Conservation (phyloP, 30 jellyfish, hydroid and myxozoan genomes). For the Aurelia sp. region DNA sequence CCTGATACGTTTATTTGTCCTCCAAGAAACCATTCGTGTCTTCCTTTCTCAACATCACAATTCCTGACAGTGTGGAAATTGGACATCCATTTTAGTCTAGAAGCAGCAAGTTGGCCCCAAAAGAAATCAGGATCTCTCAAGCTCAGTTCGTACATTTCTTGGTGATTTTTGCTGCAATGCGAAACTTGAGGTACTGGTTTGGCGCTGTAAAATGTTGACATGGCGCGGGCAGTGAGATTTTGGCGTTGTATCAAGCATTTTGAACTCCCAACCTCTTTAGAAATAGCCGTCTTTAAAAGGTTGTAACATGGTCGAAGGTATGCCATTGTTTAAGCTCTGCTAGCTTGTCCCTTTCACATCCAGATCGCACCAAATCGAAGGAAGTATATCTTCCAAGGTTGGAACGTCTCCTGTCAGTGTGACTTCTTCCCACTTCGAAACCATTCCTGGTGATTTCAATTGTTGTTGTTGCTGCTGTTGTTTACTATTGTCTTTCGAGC, state of each 20-base stretch:
- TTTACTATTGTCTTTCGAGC: too few species aligned
- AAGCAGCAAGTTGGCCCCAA: slow-evolving; percentile 90
- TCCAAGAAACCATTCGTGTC: slow-evolving; percentile 88
- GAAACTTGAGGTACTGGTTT: slow-evolving; percentile 60
- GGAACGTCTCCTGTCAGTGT: too few species aligned
- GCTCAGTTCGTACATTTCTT: slow-evolving; percentile 75
- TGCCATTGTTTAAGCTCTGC: background rate
- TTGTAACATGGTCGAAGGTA: slow-evolving; percentile 2
- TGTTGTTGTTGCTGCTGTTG: too few species aligned
- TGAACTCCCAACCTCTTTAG: background rate
- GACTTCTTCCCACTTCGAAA: too few species aligned
- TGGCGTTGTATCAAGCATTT: background rate
- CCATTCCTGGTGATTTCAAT: too few species aligned
- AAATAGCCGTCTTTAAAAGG: background rate
- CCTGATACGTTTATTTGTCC: slow-evolving; percentile 92
- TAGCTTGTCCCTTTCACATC: background rate
- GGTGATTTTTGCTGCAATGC: slow-evolving; percentile 57
- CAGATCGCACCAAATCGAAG: too few species aligned
- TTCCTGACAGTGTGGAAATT: slow-evolving; percentile 76
- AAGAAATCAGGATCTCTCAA: slow-evolving; percentile 69
- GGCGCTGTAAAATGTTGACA: slow-evolving; percentile 67
- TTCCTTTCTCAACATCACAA: slow-evolving; percentile 70
- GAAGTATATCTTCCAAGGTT: too few species aligned
- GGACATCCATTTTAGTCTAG: slow-evolving; percentile 75
- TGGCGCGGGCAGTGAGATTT: slow-evolving; percentile 13